Evolutionary conservation across 2,888 invertebrate species (phyloP), one percentile per base, ranked within the genome.

Genomic region (Synergus gifuensis): DNA sequence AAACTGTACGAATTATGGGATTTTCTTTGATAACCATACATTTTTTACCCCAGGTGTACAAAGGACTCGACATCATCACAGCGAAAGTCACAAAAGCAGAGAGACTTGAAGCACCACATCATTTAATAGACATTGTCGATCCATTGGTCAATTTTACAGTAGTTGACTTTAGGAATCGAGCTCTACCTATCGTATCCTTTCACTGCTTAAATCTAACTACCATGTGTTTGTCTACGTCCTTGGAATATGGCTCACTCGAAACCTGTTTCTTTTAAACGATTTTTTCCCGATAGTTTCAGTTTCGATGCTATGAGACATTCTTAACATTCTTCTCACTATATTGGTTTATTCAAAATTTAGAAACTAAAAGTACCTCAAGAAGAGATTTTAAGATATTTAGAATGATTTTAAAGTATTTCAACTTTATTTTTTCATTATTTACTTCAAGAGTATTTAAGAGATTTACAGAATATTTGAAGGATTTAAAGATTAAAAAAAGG

Each of bases 41-140:
- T 46, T 67, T 67, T 67, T 28, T 69, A n/a, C n/a, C n/a, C 5
- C 94, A 98, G 98, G 96, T 99, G 46, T 99, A 99, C 93, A 96
- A 96, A 92, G 97, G 98, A 0, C 93, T 99, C 88, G 96, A 99
- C 90, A 96, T 99, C 87, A 95, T 97, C 85, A 98, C 98, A 0
- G 99, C 99, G 42, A 99, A 99, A 93, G 98, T 98, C 0, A 97
- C 97, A 0, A 91, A 89, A 36, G 95, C 96, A 85, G 99, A 99
- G 91, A 95, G 95, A 86, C 91, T 93, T 46, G 92, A 94, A 86
- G 96, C 95, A 0, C 95, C 94, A 0, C 99, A 99, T 93, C 98
- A 99, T 90, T 93, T 99, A 89, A 93, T 99, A 83, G 97, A 98
- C 90, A 95, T 98, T 81, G 93, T 98, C 79, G 95, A 97, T 85